Evolutionary conservation across 1,140 invertebrate species (phyloP).

Genomic region (Ladona fulva): DNA sequence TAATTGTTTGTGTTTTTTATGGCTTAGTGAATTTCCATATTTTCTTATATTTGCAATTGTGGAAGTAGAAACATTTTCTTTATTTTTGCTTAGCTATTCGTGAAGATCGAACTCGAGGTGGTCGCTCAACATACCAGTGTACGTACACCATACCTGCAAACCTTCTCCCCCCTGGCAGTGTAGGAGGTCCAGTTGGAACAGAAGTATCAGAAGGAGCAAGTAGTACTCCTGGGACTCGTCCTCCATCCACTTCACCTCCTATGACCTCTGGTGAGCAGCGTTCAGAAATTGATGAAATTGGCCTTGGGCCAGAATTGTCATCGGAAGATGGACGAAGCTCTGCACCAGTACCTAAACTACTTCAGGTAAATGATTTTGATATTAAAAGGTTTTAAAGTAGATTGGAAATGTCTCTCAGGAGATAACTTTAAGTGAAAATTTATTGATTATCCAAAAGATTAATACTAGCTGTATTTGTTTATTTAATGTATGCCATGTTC

Average conservation of each 20-base stretch:
- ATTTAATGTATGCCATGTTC: too few species aligned
- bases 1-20: too few species aligned
- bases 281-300: neutral
- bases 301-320: neutral
- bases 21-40: too few species aligned
- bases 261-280: conserved; percentile 24
- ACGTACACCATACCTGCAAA: conserved; percentile 72
- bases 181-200: conserved; percentile 36
- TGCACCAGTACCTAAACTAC: conserved; percentile 40
- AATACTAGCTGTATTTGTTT: too few species aligned
- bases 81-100: conserved; percentile 64
- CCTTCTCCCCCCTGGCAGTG: conserved; percentile 41
- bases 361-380: conserved; percentile 37
- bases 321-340: neutral
- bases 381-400: neutral
- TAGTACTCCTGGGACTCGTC: neutral
- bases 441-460: too few species aligned
- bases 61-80: too few species aligned
- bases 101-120: conserved; percentile 87
- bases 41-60: too few species aligned
- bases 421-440: too few species aligned
- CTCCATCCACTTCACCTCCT: neutral
- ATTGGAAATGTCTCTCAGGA: neutral
- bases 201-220: neutral
- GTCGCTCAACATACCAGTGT: conserved; percentile 90